These are phyloP conservation scores for Heliconius aoede DNA, from an alignment of 2,888 invertebrate species.

Conservation along the genomic window DNA sequence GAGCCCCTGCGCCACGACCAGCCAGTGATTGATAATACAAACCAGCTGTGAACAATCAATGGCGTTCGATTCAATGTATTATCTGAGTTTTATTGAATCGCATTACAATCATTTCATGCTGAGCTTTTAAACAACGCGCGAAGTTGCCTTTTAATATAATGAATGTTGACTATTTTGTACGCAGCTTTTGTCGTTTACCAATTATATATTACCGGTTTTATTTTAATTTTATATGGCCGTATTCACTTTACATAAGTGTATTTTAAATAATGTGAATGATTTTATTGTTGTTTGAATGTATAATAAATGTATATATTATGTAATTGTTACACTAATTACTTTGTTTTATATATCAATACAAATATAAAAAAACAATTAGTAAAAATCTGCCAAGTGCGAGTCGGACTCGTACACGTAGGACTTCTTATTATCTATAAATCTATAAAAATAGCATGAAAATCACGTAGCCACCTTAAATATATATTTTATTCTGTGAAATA, in stretches of 20 bases:
- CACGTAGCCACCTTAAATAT: too few species aligned
- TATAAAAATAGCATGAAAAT: too few species aligned
- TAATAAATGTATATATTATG: neutral
- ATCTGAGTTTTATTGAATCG: conserved; percentile 49
- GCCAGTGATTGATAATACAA: conserved; percentile 52
- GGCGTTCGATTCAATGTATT: conserved; percentile 43
- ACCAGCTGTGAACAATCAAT: conserved; percentile 48
- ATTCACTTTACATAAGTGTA: conserved; percentile 1
- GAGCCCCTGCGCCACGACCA: neutral
- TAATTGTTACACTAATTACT: neutral
- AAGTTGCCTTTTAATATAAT: conserved; percentile 36
- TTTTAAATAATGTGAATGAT: conserved; percentile 7
- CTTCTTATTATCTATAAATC: too few species aligned
- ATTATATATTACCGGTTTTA: conserved; percentile 13
- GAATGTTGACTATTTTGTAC: conserved; percentile 39
- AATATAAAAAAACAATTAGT: too few species aligned
- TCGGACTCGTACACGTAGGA: too few species aligned
- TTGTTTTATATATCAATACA: too few species aligned
- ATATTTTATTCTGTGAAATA: too few species aligned
- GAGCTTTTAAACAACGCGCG: conserved; percentile 42
- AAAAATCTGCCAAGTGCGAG: too few species aligned
- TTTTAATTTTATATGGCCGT: conserved; percentile 21
- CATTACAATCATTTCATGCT: conserved; percentile 39
- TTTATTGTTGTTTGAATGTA: neutral
- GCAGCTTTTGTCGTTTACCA: conserved; percentile 29